Evolutionary conservation across 2,888 invertebrate species (phyloP).

Genomic region (Lasioglossum leucozonium): DNA sequence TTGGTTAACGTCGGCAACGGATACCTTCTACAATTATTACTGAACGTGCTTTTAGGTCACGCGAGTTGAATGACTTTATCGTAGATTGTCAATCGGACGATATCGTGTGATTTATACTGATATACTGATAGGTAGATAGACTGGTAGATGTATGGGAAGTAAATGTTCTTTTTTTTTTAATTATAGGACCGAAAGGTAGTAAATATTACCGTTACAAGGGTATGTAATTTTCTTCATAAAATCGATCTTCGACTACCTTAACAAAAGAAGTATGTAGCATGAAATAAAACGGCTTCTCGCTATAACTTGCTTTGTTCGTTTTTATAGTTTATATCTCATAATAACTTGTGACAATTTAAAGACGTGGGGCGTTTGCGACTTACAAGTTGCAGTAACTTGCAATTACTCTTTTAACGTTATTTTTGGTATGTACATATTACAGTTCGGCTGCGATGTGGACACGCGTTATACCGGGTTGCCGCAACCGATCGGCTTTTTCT

Average conservation of each 20-base stretch:
- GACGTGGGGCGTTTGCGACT: no score
- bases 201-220: background rate
- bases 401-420: conserved; percentile 30
- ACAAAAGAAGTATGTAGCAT: background rate
- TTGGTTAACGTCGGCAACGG: conserved; percentile 18
- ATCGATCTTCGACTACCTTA: background rate
- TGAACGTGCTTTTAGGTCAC: conserved; percentile 10
- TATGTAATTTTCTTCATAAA: background rate
- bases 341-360: no score
- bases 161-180: background rate
- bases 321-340: no score
- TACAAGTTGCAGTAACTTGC: background rate
- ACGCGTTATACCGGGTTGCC: conserved; percentile 18
- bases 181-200: background rate
- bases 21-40: conserved; percentile 24
- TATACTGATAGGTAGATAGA: background rate
- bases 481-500: conserved; percentile 16
- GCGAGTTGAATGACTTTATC: conserved; percentile 23
- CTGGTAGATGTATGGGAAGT: no score
- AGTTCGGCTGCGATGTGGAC: background rate
- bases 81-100: background rate
- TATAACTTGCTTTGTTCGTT: no score
- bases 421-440: conserved; percentile 23
- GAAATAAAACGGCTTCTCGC: background rate
- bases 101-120: background rate